phyloP scores from a whole-genome alignment of 2,888 invertebrate genomes.

The Gandaritis pyraliata region DNA sequence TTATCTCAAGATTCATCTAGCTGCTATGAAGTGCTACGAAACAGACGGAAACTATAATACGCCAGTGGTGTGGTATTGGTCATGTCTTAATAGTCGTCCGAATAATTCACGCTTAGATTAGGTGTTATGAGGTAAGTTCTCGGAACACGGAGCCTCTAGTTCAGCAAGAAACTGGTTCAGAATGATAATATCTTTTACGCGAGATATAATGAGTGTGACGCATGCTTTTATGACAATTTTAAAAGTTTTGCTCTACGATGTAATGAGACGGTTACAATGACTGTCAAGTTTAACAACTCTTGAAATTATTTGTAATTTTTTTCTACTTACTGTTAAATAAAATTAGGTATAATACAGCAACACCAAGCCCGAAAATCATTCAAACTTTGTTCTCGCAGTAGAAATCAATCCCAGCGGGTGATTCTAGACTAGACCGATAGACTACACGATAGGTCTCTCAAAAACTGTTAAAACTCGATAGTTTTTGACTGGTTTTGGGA shows the following conservation, averaged over 20 bases:
- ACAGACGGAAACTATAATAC: background rate
- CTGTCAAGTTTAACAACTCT: background rate
- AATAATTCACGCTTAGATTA: constrained; percentile 50
- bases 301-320: no score
- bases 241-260: background rate
- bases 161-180: constrained; percentile 42
- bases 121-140: constrained; percentile 49
- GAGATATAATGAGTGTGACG: constrained; percentile 51
- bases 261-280: background rate
- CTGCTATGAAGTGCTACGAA: no score
- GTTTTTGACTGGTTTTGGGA: no score
- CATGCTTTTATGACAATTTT: constrained; percentile 50
- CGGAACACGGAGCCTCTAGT: constrained; percentile 43
- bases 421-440: no score
- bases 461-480: no score
- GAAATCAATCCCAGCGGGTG: no score
- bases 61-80: constrained; percentile 26
- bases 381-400: no score
- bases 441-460: no score
- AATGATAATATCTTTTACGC: constrained; percentile 52
- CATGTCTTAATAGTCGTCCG: constrained; percentile 41
- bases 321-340: no score
- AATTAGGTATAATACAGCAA: no score
- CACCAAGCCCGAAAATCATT: no score
- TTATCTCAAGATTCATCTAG: no score